phyloP scores from a whole-genome alignment of 2,888 invertebrate genomes.

The Nomada lathburiana region DNA sequence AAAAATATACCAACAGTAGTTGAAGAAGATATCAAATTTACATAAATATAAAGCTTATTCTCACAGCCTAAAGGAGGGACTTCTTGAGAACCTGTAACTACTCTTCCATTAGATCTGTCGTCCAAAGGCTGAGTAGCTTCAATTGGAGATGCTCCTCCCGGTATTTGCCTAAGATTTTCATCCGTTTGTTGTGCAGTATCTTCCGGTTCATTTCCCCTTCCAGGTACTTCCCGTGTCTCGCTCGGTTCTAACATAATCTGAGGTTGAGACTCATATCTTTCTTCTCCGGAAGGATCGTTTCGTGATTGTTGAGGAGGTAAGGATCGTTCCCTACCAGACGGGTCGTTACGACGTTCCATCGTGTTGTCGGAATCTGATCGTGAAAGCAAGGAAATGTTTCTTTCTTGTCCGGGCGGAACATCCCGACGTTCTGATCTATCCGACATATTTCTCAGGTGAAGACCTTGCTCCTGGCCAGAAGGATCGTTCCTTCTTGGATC shows the following conservation, averaged over 20 bases:
- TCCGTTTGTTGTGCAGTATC: conserved; percentile 74
- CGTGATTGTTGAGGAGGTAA: conserved; percentile 79
- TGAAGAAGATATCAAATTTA: background rate
- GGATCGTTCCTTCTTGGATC: conserved; percentile 82
- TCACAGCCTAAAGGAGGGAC: conserved; percentile 72
- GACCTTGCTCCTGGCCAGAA: conserved; percentile 78
- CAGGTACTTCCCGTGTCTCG: conserved; percentile 79
- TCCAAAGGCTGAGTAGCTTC: conserved; percentile 74
- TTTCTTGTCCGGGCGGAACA: conserved; percentile 77
- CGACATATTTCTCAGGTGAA: conserved; percentile 68
- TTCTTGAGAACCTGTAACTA: conserved; percentile 82
- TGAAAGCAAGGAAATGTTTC: conserved; percentile 66
- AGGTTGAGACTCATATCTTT: conserved; percentile 71
- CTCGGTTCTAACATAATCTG: conserved; percentile 74
- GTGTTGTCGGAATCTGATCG: conserved; percentile 74
- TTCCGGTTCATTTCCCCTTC: conserved; percentile 77
- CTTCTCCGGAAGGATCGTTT: conserved; percentile 82
- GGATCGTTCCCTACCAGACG: conserved; percentile 81
- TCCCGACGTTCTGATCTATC: conserved; percentile 77
- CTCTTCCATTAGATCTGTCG: conserved; percentile 76
- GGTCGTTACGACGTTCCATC: conserved; percentile 81
- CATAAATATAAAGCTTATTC: conserved; percentile 28
- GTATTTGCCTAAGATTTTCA: conserved; percentile 78
- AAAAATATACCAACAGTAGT: background rate
- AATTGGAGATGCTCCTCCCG: conserved; percentile 80